Conservation (phyloP, 2,888 invertebrate genomes). For the Apamea anceps region DNA sequence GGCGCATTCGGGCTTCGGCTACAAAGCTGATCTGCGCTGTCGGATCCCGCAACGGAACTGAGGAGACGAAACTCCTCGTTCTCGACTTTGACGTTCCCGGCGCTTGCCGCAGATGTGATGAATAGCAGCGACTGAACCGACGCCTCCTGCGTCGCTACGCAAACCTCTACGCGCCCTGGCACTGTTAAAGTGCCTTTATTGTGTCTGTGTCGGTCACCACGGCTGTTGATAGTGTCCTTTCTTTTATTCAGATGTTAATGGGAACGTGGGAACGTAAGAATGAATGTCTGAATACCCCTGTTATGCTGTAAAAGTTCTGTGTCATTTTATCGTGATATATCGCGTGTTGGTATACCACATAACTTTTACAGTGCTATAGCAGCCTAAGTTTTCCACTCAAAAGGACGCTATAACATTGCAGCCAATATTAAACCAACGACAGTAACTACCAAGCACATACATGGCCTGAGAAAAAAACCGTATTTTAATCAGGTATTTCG, state of each 20-base stretch:
- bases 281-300: slow-evolving; percentile 5
- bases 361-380: neutral
- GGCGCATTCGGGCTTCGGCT: slow-evolving; percentile 98
- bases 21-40: slow-evolving; percentile 99
- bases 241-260: slow-evolving; percentile 15
- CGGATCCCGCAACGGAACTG: slow-evolving; percentile 99
- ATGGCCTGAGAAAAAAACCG: slow-evolving; percentile 13
- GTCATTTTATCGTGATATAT: neutral
- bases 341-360: neutral
- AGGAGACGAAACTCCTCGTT: slow-evolving; percentile 99
- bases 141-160: slow-evolving; percentile 86
- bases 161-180: slow-evolving; percentile 87
- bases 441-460: slow-evolving; percentile 15
- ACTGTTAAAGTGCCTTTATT: slow-evolving; percentile 73
- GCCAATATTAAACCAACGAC: slow-evolving; percentile 17
- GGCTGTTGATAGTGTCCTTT: slow-evolving; percentile 17
- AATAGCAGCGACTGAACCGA: slow-evolving; percentile 88
- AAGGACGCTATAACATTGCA: neutral
- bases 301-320: slow-evolving; percentile 6
- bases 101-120: slow-evolving; percentile 91
- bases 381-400: slow-evolving; percentile 6
- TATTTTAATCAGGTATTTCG: slow-evolving; percentile 11
- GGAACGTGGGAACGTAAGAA: neutral
- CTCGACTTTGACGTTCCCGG: slow-evolving; percentile 98
- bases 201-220: slow-evolving; percentile 56